phyloP scores from a whole-genome alignment of 2,797 vertebrate species.

The Microctenopoma stevenorrisi region DNA sequence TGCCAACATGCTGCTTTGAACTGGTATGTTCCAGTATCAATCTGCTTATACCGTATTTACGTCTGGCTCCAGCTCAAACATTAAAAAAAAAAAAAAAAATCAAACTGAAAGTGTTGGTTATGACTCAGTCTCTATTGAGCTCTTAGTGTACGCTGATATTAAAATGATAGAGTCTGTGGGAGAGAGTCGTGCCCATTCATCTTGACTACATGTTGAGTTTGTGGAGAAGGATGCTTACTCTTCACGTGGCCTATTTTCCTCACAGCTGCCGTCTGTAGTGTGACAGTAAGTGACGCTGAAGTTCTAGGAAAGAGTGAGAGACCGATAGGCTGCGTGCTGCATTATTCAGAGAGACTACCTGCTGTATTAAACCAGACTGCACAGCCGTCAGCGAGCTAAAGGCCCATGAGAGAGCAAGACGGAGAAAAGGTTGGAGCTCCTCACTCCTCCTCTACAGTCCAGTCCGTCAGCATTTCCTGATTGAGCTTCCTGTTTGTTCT shows the following conservation, averaged over 20 bases:
- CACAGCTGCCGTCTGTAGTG: conserved; percentile 13
- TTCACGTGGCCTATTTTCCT: conserved; percentile 13
- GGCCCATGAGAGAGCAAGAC: conserved; percentile 35
- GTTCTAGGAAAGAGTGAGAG: conserved; percentile 35
- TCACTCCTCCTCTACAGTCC: conserved; percentile 24
- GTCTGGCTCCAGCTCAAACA: conserved; percentile 24
- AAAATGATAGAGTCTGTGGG: conserved; percentile 38
- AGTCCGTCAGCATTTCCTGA: conserved; percentile 19
- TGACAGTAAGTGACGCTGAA: conserved; percentile 31
- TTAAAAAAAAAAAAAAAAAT: conserved; percentile 24
- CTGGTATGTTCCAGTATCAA: conserved; percentile 14
- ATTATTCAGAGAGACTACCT: conserved; percentile 64
- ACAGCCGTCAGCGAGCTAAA: conserved; percentile 36
- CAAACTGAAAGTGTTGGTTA: conserved; percentile 36
- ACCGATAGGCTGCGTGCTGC: conserved; percentile 39
- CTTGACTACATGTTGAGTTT: conserved; percentile 21
- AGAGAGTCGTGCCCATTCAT: conserved; percentile 22
- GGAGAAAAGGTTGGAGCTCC: conserved; percentile 37
- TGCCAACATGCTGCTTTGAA: conserved; percentile 25
- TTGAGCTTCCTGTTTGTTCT: conserved; percentile 32
- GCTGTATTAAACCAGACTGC: conserved; percentile 44
- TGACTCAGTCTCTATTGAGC: conserved; percentile 40
- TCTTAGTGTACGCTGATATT: conserved; percentile 39
- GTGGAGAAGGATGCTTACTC: conserved; percentile 17
- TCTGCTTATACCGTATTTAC: conserved; percentile 9